These are phyloP conservation scores for Noturus placidus DNA, from an alignment of 2,113 vertebrate species.

Conservation along the genomic window DNA sequence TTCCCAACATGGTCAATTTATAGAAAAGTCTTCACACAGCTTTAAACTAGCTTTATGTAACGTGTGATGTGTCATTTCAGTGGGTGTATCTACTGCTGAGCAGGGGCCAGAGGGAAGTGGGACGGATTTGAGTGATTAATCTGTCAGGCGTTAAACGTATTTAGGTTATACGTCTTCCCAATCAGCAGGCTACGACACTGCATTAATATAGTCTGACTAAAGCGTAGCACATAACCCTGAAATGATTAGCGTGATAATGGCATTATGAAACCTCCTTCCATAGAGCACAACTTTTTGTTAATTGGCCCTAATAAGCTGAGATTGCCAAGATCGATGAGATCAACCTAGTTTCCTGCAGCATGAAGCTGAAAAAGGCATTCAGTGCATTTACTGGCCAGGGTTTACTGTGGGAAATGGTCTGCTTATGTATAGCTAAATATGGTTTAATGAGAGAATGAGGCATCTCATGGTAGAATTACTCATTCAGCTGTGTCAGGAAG, in stretches of 20 bases:
- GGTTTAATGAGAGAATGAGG: conserved; percentile 48
- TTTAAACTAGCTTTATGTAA: conserved; percentile 20
- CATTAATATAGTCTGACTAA: conserved; percentile 37
- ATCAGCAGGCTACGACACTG: conserved; percentile 19
- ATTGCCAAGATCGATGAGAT: conserved; percentile 12
- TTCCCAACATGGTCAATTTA: conserved; percentile 37
- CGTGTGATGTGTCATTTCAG: conserved; percentile 14
- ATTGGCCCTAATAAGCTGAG: conserved; percentile 30
- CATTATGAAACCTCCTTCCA: conserved; percentile 24
- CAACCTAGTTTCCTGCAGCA: conserved; percentile 24
- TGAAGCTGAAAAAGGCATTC: conserved; percentile 29
- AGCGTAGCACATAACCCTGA: conserved; percentile 26
- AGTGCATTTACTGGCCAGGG: neutral
- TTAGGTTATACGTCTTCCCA: conserved; percentile 37
- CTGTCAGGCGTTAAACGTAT: conserved; percentile 39
- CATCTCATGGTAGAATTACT: conserved; percentile 36
- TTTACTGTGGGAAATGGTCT: conserved; percentile 14
- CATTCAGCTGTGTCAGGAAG: conserved; percentile 46
- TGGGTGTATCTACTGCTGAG: conserved; percentile 27
- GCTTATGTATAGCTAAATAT: conserved; percentile 32
- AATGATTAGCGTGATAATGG: conserved; percentile 35
- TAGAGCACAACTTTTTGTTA: conserved; percentile 18
- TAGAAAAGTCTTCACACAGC: conserved; percentile 19
- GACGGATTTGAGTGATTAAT: conserved; percentile 33
- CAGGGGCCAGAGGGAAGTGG: conserved; percentile 14